These are phyloP conservation scores for Chionis minor DNA, from an alignment of 2,113 vertebrate genomes.

Conservation along the genomic window DNA sequence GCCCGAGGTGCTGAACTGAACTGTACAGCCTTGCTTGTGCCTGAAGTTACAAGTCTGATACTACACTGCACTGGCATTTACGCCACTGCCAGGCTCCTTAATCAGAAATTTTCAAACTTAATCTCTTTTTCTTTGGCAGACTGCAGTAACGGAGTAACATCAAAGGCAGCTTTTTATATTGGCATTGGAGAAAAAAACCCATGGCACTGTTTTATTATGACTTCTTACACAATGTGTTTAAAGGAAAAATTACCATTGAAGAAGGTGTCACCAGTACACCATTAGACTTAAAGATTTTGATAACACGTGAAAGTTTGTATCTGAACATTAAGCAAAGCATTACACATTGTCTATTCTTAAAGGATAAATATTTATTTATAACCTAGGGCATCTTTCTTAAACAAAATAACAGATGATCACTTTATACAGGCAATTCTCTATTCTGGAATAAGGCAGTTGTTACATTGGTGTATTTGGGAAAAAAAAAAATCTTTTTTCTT, in stretches of 20 bases:
- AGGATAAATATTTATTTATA: slow-evolving; percentile 72
- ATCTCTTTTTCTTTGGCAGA: neutral
- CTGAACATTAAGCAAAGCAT: slow-evolving; percentile 29
- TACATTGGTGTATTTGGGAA: neutral
- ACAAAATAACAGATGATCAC: slow-evolving; percentile 47
- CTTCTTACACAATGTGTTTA: neutral
- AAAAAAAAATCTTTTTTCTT: neutral
- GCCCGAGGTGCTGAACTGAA: too few species aligned
- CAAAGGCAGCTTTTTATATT: neutral
- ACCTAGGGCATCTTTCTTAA: slow-evolving; percentile 41
- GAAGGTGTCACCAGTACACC: neutral
- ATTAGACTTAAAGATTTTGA: neutral
- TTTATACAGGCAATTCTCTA: slow-evolving; percentile 52
- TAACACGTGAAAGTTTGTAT: neutral
- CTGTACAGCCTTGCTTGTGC: neutral
- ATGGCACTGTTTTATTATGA: slow-evolving; percentile 16
- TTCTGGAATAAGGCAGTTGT: slow-evolving; percentile 16
- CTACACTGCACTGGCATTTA: neutral
- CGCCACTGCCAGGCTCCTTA: neutral
- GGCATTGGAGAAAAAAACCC: neutral
- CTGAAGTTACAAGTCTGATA: neutral
- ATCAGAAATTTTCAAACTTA: neutral
- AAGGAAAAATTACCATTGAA: neutral
- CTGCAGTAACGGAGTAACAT: neutral
- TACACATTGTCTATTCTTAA: slow-evolving; percentile 14